Conservation (phyloP, 2,888 invertebrate species). For the Leucozona laternaria region DNA sequence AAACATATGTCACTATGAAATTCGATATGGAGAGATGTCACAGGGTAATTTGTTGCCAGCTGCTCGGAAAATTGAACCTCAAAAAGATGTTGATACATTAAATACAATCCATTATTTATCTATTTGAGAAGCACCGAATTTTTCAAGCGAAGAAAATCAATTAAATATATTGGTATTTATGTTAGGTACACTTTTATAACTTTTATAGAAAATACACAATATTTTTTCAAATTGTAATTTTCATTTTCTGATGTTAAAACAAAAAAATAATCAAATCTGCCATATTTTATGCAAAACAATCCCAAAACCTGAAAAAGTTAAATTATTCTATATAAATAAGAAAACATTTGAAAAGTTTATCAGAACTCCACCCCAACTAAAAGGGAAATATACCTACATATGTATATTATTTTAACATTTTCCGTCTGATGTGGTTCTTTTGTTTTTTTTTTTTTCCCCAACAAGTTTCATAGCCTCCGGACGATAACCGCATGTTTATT, state of each 20-base stretch:
- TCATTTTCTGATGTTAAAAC: not conserved
- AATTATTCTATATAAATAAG: not conserved
- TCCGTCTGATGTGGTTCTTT: not conserved
- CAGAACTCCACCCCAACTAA: not conserved
- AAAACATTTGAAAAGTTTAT: not conserved
- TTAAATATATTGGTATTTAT: no score
- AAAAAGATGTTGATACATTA: no score
- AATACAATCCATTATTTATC: no score
- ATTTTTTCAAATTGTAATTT: not conserved
- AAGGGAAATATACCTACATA: not conserved
- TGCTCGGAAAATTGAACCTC: no score
- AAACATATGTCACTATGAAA: no score
- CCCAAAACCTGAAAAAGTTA: not conserved
- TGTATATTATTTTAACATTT: not conserved
- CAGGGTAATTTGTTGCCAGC: no score
- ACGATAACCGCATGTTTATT: not conserved
- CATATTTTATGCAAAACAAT: not conserved
- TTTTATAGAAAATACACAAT: not conserved
- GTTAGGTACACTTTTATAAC: no score
- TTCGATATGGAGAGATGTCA: no score
- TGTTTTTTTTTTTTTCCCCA: not conserved
- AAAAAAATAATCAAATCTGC: not conserved
- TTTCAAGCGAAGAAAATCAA: no score
- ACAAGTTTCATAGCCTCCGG: slow-evolving; percentile 4
- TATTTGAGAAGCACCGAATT: no score